These are phyloP conservation scores for Peromyscus melanophrys DNA, from an alignment of 2,797 vertebrate genomes.

Conservation along the genomic window DNA sequence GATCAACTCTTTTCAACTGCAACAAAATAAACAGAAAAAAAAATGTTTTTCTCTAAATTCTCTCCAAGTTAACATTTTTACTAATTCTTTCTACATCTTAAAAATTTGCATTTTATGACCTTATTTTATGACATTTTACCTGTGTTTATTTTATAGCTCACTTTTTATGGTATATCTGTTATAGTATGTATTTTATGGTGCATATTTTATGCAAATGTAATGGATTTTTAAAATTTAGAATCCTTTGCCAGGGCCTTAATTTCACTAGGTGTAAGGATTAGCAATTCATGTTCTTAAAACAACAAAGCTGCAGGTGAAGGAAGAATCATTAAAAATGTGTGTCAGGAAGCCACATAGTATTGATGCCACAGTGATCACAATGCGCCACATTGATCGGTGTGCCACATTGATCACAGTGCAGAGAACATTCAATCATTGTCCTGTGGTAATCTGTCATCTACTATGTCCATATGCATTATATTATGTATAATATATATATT, in stretches of 20 bases:
- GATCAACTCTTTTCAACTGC: slow-evolving; percentile 67
- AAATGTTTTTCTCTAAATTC: not conserved
- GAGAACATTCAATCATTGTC: not conserved
- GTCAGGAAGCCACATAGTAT: not conserved
- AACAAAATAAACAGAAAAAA: slow-evolving; percentile 37
- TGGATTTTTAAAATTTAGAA: slow-evolving; percentile 33
- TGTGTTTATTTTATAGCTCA: slow-evolving; percentile 18
- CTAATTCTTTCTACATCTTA: not conserved
- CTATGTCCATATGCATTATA: not conserved
- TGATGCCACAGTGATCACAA: not conserved
- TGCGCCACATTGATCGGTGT: too few species aligned
- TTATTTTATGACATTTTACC: slow-evolving; percentile 42
- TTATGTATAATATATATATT: not conserved
- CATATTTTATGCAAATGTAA: slow-evolving; percentile 26
- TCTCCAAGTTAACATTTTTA: slow-evolving; percentile 43
- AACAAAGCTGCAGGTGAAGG: not conserved
- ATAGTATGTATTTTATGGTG: slow-evolving; percentile 11
- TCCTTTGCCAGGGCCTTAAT: not conserved
- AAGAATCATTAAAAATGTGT: not conserved
- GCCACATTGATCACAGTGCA: not conserved
- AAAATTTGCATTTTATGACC: slow-evolving; percentile 9
- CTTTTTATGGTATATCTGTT: not conserved
- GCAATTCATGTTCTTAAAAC: slow-evolving; percentile 49
- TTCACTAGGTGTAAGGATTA: not conserved
- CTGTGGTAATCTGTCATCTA: slow-evolving; percentile 3